Evolutionary conservation across 2,113 vertebrate genomes (phyloP), one percentile per base, ranked within the genome.

Genomic region (Tretioscincus oriximinensis): DNA sequence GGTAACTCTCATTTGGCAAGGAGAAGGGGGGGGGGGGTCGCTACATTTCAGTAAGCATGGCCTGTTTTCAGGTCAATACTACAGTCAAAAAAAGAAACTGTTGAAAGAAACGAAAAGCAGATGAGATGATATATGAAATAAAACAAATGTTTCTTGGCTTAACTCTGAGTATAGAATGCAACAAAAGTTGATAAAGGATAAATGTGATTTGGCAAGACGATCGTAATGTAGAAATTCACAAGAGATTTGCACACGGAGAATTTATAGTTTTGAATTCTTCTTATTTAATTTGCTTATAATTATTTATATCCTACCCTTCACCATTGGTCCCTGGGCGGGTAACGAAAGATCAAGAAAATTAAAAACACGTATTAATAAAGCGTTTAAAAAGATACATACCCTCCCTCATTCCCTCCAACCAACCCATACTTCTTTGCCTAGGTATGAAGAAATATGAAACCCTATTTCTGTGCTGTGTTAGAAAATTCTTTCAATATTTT

Each of bases 21-120:
- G 35, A 18, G 54, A 18, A 18, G 26, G 21, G 21, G 28, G 2
- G 12, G 28, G 49, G 24, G 5, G 96, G 95, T 95, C 96, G 96
- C 95, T 95, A 91, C 94, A 93, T 93, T 94, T 93, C 90, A 94
- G 92, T 94, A 93, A 76, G 96, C 93, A 94, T 97, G 95, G 97
- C 95, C 95, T 95, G 18, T 94, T 94, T 94, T 94, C 92, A 93
- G 89, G 92, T 88, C 87, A 81, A 85, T 89, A 85, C 89, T 91
- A 88, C 85, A 93, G 90, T 87, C 90, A 84, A 91, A 92, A 91
- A 94, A 91, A 94, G 91, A 94, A 88, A 90, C 83, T 84, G 87
- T 88, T 84, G 84, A 88, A 87, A 86, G 77, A 81, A 89, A 93
- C 93, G 90, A 31, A 84, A 60, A 84, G 63, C 89, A 93, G 86